Evolutionary conservation across 2,797 vertebrate species (phyloP), one percentile per base, ranked within the genome.

Genomic region (Oceanodroma leucorhoa): DNA sequence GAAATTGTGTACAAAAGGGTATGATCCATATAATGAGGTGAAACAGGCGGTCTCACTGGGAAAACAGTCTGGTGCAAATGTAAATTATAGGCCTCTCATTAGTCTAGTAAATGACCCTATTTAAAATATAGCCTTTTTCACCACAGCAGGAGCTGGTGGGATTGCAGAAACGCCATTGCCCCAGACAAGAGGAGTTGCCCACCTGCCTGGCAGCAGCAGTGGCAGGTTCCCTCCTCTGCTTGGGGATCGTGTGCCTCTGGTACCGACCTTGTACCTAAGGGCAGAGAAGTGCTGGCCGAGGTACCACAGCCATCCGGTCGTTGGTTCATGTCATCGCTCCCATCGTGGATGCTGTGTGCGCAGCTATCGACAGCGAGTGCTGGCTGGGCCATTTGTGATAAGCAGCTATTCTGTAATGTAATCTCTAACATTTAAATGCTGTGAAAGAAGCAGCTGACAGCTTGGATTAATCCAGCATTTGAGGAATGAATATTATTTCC

Each of bases 261-360:
- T 14, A 6, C 27, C 5, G 6, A 7, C 7, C 64, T 6, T 0
- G 9, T 2, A 2, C 5, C 23, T 3, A 1, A 6, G 32, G 26
- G 24, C 20, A 14, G 30, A 17, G 36, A 11, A 6, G 40, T 1
- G 13, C 21, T 6, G 54, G 61, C 17, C 0, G 0, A 53, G 27
- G 23, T 3, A 8, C 3, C 0, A 1, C 57, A 8, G 43, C 60
- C 5, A 0, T 5, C 30, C 1, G 0, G 0, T 8, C 2, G 2
- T 15, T 6, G 53, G 27, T 29, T 17, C 14, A 0, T 3, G 53
- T 15, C 15, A 2, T 5, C 0, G 0, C 65, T 34, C 22, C 8
- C 2, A 1, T 9, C 3, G 1, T 1, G 21, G 36, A 5, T 6
- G 77, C 65, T 60, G 20, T 0, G 2, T 6, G 78, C 46, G 90